Conservation (phyloP, 35 echinoderm and acorn worm species). For the Diadema setosum region DNA sequence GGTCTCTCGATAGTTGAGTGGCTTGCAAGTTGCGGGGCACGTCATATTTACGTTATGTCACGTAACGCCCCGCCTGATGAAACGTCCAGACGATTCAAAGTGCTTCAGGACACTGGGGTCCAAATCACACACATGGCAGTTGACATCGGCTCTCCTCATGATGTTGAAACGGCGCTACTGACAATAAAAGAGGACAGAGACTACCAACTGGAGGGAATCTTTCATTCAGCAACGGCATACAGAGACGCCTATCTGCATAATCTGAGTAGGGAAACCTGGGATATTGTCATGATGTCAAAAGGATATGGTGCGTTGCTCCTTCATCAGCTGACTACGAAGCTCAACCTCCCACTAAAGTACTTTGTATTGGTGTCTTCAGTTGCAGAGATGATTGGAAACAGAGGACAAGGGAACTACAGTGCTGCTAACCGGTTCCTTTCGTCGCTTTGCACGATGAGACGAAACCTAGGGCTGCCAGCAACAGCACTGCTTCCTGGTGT, state of each 20-base stretch:
- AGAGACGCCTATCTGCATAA: slow-evolving; percentile 58
- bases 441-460: slow-evolving; percentile 50
- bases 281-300: slow-evolving; percentile 80
- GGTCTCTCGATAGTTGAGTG: slow-evolving; percentile 82
- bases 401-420: slow-evolving; percentile 82
- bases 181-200: slow-evolving; percentile 78
- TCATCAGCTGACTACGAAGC: slow-evolving; percentile 71
- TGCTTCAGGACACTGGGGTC: slow-evolving; percentile 77
- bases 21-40: slow-evolving; percentile 80
- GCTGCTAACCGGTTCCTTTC: slow-evolving; percentile 84
- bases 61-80: slow-evolving; percentile 80
- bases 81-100: slow-evolving; percentile 76
- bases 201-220: slow-evolving; percentile 84
- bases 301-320: slow-evolving; percentile 82
- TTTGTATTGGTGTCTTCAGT: slow-evolving; percentile 98
- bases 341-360: slow-evolving; percentile 81
- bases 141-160: slow-evolving; percentile 68
- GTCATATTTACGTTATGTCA: slow-evolving; percentile 82
- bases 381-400: slow-evolving; percentile 90
- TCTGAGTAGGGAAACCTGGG: slow-evolving; percentile 75
- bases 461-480: slow-evolving; percentile 84
- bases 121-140: slow-evolving; percentile 82
- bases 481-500: slow-evolving; percentile 82
- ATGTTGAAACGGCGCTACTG: slow-evolving; percentile 80
- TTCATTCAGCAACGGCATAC: slow-evolving; percentile 87